Evolutionary conservation across 2,113 vertebrate genomes (phyloP).

Genomic region (Chamaetylas fuelleborni): DNA sequence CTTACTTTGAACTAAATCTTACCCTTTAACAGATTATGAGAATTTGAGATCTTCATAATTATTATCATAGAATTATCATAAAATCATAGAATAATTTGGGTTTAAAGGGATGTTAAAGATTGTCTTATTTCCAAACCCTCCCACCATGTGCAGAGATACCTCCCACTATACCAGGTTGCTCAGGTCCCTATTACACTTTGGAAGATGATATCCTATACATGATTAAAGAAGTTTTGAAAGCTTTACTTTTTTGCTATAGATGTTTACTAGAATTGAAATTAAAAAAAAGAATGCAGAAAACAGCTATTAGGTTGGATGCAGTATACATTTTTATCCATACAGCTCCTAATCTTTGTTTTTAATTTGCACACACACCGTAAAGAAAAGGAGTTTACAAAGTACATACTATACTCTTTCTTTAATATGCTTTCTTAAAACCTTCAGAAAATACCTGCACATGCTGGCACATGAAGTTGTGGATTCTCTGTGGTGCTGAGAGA

Average conservation of each 20-base stretch:
- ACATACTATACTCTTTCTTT: background rate
- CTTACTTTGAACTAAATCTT: background rate
- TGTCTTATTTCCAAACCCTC: background rate
- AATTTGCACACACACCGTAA: background rate
- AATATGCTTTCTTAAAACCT: background rate
- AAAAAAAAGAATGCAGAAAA: background rate
- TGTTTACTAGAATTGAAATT: background rate
- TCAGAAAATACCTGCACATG: background rate
- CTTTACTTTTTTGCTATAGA: background rate
- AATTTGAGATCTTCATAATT: background rate
- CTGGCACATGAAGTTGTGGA: background rate
- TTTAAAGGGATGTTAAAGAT: background rate
- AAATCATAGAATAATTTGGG: background rate
- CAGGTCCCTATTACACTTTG: background rate
- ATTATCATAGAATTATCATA: background rate
- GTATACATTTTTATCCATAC: background rate
- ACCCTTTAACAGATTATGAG: background rate
- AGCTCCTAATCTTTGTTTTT: background rate
- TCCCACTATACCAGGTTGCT: background rate
- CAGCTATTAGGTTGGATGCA: background rate
- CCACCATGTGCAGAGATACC: too few relatives aligned
- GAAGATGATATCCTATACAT: background rate
- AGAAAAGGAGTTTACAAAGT: background rate
- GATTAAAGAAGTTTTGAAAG: background rate
- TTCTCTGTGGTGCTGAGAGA: background rate